Evolutionary conservation across 2,888 invertebrate genomes (phyloP).

Genomic region (Volucella bombylans): DNA sequence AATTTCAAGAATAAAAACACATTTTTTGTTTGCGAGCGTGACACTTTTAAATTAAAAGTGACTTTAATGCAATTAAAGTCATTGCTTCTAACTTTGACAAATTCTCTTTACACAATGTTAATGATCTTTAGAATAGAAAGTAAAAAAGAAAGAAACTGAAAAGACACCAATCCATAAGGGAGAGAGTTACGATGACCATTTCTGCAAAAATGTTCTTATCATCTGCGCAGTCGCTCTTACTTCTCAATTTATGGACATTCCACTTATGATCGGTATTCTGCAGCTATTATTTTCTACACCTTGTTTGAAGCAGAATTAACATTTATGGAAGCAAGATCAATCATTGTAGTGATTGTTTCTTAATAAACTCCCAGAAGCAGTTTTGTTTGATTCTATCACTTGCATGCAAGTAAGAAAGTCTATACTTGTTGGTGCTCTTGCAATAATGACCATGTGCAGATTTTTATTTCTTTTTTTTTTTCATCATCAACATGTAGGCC

Average conservation of each 20-base stretch:
- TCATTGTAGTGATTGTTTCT: conserved; percentile 43
- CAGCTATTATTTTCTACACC: conserved; percentile 30
- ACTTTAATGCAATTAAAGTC: neutral
- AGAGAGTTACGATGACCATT: conserved; percentile 60
- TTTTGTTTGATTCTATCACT: conserved; percentile 25
- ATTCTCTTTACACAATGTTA: conserved; percentile 1
- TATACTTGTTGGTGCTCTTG: conserved; percentile 27
- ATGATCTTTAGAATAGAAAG: conserved; percentile 51
- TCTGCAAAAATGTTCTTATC: conserved; percentile 12
- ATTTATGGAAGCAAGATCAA: conserved; percentile 63
- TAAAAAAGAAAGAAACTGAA: conserved; percentile 41
- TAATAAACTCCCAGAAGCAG: conserved; percentile 45
- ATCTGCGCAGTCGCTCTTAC: conserved; percentile 38
- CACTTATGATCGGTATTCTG: conserved; percentile 26
- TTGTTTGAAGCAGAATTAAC: conserved; percentile 52
- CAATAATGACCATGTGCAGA: conserved; percentile 34
- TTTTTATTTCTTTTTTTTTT: conserved; percentile 18
- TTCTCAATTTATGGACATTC: conserved; percentile 41
- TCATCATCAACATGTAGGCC: conserved; percentile 53
- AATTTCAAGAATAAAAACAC: no score
- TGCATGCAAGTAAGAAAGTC: conserved; percentile 7
- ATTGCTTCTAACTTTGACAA: neutral
- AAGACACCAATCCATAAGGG: conserved; percentile 44
- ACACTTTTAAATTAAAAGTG: neutral
- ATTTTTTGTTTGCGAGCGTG: neutral